Conservation (phyloP, 2,797 vertebrate genomes). For the Xiphophorus birchmanni region DNA sequence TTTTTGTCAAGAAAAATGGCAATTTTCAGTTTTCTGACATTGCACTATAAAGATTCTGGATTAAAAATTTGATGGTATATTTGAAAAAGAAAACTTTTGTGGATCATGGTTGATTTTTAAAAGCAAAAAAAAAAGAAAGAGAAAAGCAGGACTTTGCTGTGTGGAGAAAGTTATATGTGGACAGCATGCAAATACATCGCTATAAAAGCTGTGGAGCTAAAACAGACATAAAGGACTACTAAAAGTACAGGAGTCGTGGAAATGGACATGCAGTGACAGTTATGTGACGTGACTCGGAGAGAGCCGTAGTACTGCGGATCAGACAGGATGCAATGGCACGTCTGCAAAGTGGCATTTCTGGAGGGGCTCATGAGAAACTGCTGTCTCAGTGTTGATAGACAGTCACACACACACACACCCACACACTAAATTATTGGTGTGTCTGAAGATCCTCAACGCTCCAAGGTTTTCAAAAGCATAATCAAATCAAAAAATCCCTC, state of each 20-base stretch:
- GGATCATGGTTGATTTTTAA: too few relatives aligned
- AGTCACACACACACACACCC: not conserved
- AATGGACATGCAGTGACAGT: conserved; percentile 45
- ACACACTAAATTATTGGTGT: conserved; percentile 4
- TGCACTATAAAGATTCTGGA: too few relatives aligned
- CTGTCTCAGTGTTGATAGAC: conserved; percentile 32
- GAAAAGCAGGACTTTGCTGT: not conserved
- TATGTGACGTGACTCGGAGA: conserved; percentile 62
- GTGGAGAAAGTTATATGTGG: not conserved
- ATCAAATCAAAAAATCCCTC: conserved; percentile 3
- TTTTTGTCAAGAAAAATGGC: too few relatives aligned
- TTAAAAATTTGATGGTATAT: too few relatives aligned
- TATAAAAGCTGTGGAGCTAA: not conserved
- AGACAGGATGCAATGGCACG: conserved; percentile 50
- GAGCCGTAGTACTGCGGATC: conserved; percentile 45
- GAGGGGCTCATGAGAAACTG: conserved; percentile 59
- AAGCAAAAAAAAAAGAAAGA: too few relatives aligned
- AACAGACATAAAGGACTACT: conserved; percentile 1
- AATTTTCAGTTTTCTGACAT: too few relatives aligned
- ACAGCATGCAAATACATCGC: not conserved
- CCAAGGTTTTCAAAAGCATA: conserved; percentile 16
- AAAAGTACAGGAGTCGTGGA: not conserved
- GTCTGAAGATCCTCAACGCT: conserved; percentile 33
- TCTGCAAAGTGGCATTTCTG: conserved; percentile 58
- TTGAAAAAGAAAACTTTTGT: too few relatives aligned